Evolutionary conservation across 2,113 vertebrate species (phyloP), one percentile per base, ranked within the genome.

Genomic region (Aphyosemion australe): DNA sequence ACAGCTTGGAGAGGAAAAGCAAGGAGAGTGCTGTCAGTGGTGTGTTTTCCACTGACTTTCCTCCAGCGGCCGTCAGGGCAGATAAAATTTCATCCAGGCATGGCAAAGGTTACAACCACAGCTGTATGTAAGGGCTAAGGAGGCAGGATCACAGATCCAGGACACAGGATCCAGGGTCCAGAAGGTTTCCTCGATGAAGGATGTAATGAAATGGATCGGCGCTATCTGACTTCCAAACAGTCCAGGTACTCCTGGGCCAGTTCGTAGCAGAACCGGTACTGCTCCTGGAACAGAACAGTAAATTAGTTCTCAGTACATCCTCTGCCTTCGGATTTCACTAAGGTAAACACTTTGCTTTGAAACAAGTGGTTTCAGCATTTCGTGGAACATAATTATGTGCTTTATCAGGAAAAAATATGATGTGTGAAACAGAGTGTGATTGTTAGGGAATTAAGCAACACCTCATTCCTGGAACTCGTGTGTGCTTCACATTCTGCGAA

Each of bases 251-350:
- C 92, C 87, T 92, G 85, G 71, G 87, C 89, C 84, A 93, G 85
- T 46, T 93, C 92, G 8, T 93, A 93, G 84, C 92, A 93, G 91
- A 93, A 93, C 21, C 90, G 89, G 72, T 93, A 93, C 92, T 93
- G 92, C 76, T 93, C 92, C 92, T 93, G 31, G 10, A 58, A 54
- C 13, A 80, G 49, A 61, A 39, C 18, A 43, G 9, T 20, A n/a
- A 7, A 12, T 51, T 26, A 5, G 18, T 51, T 41, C 46, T 20
- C 1, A 32, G 51, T 16, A n/a, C 51, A 32, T 39, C 6, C 42
- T 43, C 43, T 16, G 14, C 13, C 11, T 43, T 14, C 14, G 43
- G 43, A 14, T 46, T 13, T 15, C 14, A 16, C 14, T n/a, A 16
- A 46, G 14, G 15, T 8, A 15, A 42, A 16, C 16, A 47, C 6